phyloP scores from a whole-genome alignment of 2,797 vertebrate genomes.

The Spheniscus humboldti region DNA sequence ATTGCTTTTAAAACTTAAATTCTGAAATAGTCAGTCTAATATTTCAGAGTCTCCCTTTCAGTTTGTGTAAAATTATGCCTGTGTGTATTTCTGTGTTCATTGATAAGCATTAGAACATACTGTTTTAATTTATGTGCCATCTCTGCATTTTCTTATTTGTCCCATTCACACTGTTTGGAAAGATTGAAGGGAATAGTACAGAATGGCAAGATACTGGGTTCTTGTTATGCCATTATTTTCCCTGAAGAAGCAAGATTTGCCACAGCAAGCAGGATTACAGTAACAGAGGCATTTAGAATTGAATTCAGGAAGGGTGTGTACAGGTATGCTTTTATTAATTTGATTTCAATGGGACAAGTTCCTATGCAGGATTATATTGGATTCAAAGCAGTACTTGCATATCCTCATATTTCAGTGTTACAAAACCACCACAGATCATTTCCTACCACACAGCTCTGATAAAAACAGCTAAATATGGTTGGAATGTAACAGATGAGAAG shows the following conservation, averaged over 20 bases:
- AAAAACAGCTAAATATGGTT: not conserved
- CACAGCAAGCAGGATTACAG: not conserved
- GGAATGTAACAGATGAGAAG: constrained; percentile 1
- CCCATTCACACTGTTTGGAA: not conserved
- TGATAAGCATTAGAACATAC: not conserved
- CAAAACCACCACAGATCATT: not conserved
- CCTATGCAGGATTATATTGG: not conserved
- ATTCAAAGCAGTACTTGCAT: not conserved
- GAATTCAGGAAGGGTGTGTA: not conserved
- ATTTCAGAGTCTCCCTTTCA: not conserved
- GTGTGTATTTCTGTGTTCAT: not conserved
- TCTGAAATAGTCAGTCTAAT: not conserved
- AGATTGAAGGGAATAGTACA: not conserved
- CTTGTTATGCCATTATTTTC: not conserved
- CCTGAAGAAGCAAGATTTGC: not conserved
- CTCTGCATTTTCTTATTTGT: not conserved
- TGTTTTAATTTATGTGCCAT: not conserved
- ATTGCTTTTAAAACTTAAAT: not conserved
- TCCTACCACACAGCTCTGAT: not conserved
- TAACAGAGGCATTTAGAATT: not conserved
- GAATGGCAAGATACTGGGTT: not conserved
- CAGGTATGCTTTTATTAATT: not conserved
- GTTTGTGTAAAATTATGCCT: not conserved
- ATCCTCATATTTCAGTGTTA: not conserved
- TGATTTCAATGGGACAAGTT: not conserved